Conservation (phyloP, 2,113 vertebrate genomes). For the Ophiodon elongatus region DNA sequence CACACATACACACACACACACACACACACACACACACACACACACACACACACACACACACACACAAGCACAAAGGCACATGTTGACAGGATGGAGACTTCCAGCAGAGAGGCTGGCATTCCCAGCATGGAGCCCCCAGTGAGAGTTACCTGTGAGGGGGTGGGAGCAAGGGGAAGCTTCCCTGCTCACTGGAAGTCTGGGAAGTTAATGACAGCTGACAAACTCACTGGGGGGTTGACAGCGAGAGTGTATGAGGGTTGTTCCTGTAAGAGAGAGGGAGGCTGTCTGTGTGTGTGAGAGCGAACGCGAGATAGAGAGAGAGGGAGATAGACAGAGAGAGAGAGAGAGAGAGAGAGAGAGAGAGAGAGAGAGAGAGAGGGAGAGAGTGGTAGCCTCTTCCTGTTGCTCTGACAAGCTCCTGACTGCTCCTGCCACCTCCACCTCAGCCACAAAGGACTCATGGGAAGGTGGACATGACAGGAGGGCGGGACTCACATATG, state of each 20-base stretch:
- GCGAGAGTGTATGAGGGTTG: constrained; percentile 59
- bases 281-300: constrained; percentile 16
- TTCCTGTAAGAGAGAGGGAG: constrained; percentile 60
- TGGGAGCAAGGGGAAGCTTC: constrained; percentile 53
- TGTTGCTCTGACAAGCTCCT: constrained; percentile 79
- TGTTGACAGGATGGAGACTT: constrained; percentile 63
- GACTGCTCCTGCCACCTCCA: constrained; percentile 81
- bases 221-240: constrained; percentile 70
- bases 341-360: not conserved
- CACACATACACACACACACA: not conserved
- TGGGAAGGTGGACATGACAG: constrained; percentile 82
- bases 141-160: constrained; percentile 75
- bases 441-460: constrained; percentile 78
- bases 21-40: not conserved
- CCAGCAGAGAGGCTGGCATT: constrained; percentile 57
- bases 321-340: too few relatives aligned
- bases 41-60: not conserved
- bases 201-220: constrained; percentile 74
- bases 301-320: not conserved
- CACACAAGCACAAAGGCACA: constrained; percentile 33
- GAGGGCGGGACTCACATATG: constrained; percentile 79
- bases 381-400: constrained; percentile 71
- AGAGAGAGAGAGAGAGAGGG: not conserved
- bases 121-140: constrained; percentile 59
- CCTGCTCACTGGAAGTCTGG: constrained; percentile 65